Conservation (phyloP, 1,140 invertebrate species). For the Dreissena rostriformis region DNA sequence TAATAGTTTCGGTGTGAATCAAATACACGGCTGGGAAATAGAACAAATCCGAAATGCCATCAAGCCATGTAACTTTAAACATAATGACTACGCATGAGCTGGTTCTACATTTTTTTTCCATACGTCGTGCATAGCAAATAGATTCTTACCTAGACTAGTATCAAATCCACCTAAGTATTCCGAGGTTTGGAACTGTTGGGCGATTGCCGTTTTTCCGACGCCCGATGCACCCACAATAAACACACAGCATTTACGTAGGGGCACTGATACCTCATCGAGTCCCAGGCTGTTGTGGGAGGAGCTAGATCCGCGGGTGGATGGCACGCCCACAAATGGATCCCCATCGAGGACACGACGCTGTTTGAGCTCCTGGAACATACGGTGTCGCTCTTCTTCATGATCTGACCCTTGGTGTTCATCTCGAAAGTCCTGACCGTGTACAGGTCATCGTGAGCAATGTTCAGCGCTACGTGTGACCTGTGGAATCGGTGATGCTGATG, state of each 20-base stretch:
- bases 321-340: conserved; percentile 1
- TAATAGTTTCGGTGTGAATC: no score
- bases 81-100: no score
- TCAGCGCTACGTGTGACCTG: conserved; percentile 20
- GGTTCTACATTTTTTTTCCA: no score
- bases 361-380: conserved; percentile 84
- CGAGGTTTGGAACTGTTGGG: conserved; percentile 96
- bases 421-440: conserved; percentile 94
- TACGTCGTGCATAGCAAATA: background rate
- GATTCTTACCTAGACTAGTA: conserved; percentile 82
- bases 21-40: no score
- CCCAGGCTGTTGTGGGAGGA: background rate
- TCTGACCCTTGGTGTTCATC: conserved; percentile 91
- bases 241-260: no score
- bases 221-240: conserved; percentile 89
- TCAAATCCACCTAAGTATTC: conserved; percentile 97
- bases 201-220: conserved; percentile 93
- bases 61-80: no score
- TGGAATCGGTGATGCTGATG: conserved; percentile 51
- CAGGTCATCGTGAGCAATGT: conserved; percentile 84
- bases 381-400: conserved; percentile 95
- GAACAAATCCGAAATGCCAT: no score
- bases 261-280: no score
- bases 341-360: conserved; percentile 87
- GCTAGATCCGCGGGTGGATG: conserved; percentile 16